Conservation (phyloP, 2,113 vertebrate species). For the Hiodon tergisus region DNA sequence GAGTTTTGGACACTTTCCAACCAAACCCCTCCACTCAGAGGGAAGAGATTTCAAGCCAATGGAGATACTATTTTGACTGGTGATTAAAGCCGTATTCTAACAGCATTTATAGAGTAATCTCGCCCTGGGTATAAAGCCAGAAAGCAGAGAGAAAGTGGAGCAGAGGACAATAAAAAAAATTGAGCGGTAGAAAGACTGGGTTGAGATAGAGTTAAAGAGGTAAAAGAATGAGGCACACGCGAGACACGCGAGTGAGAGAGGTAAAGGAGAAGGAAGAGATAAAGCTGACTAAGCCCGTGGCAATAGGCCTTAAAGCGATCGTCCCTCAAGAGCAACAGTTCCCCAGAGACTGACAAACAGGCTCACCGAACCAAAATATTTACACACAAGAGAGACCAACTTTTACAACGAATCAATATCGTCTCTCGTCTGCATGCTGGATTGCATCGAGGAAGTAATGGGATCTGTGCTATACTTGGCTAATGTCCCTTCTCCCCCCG, state of each 20-base stretch:
- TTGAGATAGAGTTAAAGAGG: not conserved
- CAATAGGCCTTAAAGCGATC: conserved; percentile 23
- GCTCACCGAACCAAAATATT: conserved; percentile 56
- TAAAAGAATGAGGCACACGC: not conserved
- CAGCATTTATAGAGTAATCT: no score
- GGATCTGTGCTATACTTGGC: conserved; percentile 57
- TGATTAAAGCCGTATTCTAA: no score
- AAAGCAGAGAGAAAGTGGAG: not conserved
- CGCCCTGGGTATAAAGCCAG: not conserved
- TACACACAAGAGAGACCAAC: conserved; percentile 60
- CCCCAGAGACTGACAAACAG: conserved; percentile 42
- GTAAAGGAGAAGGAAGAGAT: conserved; percentile 11
- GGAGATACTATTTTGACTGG: no score
- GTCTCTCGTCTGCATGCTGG: conserved; percentile 52
- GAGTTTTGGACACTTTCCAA: not conserved
- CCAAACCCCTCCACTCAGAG: not conserved
- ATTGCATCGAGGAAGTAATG: conserved; percentile 57
- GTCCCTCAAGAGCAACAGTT: conserved; percentile 38
- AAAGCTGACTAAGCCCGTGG: conserved; percentile 21
- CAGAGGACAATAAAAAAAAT: no score
- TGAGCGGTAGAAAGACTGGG: not conserved
- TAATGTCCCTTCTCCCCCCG: conserved; percentile 39
- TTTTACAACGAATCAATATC: conserved; percentile 66
- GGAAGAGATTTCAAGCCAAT: no score
- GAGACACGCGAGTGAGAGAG: not conserved